Conservation (phyloP, 2,113 vertebrate species). For the Austrofundulus limnaeus region DNA sequence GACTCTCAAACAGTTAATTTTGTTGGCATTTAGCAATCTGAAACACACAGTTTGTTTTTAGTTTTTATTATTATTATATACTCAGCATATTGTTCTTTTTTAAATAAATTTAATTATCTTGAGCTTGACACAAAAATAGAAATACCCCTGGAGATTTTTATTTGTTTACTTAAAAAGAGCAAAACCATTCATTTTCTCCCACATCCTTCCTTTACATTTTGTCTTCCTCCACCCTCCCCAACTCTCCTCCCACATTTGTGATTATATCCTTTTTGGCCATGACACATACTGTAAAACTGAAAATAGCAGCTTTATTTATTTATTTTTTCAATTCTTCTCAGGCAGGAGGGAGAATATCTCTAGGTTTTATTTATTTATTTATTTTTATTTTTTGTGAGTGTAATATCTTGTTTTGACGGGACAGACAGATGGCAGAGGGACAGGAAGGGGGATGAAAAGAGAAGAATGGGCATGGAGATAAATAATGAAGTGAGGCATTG, state of each 20-base stretch:
- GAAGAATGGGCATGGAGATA: slow-evolving; percentile 24
- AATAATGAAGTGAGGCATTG: slow-evolving; percentile 50
- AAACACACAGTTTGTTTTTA: no score
- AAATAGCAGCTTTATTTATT: slow-evolving; percentile 37
- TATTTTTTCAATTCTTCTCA: neutral
- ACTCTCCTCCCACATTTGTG: neutral
- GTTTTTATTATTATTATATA: no score
- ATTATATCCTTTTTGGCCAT: slow-evolving; percentile 40
- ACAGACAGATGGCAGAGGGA: slow-evolving; percentile 24
- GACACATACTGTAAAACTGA: slow-evolving; percentile 52
- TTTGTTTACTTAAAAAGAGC: no score
- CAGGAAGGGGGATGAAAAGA: slow-evolving; percentile 19
- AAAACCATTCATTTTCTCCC: slow-evolving; percentile 12
- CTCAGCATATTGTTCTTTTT: no score
- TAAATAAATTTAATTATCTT: slow-evolving; percentile 10
- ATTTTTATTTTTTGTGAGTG: slow-evolving; percentile 9
- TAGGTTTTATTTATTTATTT: slow-evolving; percentile 25
- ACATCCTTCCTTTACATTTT: neutral
- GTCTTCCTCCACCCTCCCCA: neutral
- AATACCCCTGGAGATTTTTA: neutral
- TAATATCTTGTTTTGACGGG: slow-evolving; percentile 51
- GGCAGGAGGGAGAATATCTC: slow-evolving; percentile 8
- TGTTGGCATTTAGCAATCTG: slow-evolving; percentile 98
- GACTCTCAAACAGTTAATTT: slow-evolving; percentile 97
- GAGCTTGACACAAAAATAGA: neutral